These are phyloP conservation scores for Ectropis crepuscularia DNA, from an alignment of 2,888 invertebrate species.

Conservation along the genomic window DNA sequence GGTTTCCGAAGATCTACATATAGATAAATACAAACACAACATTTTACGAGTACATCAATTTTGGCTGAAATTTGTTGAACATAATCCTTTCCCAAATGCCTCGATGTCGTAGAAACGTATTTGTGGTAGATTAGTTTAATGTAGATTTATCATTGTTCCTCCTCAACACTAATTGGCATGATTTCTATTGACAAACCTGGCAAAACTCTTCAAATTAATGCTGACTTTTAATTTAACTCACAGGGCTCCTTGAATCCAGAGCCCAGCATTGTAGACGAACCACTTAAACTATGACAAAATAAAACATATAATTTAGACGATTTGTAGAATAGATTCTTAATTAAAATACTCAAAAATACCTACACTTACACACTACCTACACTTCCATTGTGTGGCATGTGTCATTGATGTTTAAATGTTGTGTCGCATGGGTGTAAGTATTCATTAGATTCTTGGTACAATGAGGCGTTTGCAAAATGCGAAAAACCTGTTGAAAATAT, in stretches of 20 bases:
- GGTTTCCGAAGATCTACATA: too few species aligned
- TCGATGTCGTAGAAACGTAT: constrained; percentile 3
- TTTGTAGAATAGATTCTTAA: constrained; percentile 22
- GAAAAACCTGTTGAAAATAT: too few species aligned
- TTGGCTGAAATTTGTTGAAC: constrained; percentile 6
- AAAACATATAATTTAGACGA: constrained; percentile 17
- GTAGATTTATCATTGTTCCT: constrained; percentile 41
- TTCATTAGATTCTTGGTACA: not conserved
- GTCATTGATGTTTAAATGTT: not conserved
- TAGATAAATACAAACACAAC: too few species aligned
- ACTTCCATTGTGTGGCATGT: constrained; percentile 22
- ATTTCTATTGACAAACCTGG: constrained; percentile 27
- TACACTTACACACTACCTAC: constrained; percentile 24
- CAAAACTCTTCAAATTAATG: constrained; percentile 24
- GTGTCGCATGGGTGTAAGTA: not conserved
- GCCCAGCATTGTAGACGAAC: constrained; percentile 24
- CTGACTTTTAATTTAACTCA: constrained; percentile 20
- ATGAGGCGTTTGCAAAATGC: too few species aligned
- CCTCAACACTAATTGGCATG: constrained; percentile 37
- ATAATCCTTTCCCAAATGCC: constrained; percentile 17
- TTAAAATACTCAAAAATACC: constrained; percentile 18
- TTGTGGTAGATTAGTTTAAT: constrained; percentile 25
- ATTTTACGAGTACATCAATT: too few species aligned
- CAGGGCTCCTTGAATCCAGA: constrained; percentile 16
- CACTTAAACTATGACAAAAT: constrained; percentile 19